Conservation (phyloP, 1,140 invertebrate species). For the Sinella curviseta region DNA sequence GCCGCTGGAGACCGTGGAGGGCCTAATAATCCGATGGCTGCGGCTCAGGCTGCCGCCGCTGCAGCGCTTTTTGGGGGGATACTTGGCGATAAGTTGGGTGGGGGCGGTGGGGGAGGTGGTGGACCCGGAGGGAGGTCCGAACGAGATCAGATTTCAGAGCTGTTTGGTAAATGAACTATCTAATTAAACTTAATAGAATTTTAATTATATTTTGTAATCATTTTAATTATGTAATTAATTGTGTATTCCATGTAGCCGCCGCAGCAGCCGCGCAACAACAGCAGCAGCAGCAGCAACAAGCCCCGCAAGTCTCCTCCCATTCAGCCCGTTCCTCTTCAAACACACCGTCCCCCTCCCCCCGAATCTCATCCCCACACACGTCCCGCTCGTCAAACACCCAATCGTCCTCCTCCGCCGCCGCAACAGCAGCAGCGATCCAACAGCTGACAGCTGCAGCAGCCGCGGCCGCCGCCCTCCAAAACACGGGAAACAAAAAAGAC, state of each 20-base stretch:
- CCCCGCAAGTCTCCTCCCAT: neutral
- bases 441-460: neutral
- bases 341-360: neutral
- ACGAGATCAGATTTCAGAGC: neutral
- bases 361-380: slow-evolving; percentile 5
- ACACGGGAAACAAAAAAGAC: neutral
- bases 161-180: neutral
- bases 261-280: neutral
- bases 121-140: neutral
- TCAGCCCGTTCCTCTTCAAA: neutral
- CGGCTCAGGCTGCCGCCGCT: neutral
- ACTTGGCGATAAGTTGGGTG: neutral
- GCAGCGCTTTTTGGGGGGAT: neutral
- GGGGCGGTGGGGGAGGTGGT: neutral
- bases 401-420: neutral
- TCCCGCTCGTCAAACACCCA: neutral
- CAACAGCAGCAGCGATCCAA: neutral
- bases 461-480: neutral
- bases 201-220: neutral
- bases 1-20: neutral
- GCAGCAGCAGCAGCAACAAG: neutral
- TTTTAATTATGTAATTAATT: neutral
- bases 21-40: neutral
- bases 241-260: neutral
- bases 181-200: too few relatives aligned